Conservation (phyloP, 2,888 invertebrate genomes). For the Pachydiplax longipennis region DNA sequence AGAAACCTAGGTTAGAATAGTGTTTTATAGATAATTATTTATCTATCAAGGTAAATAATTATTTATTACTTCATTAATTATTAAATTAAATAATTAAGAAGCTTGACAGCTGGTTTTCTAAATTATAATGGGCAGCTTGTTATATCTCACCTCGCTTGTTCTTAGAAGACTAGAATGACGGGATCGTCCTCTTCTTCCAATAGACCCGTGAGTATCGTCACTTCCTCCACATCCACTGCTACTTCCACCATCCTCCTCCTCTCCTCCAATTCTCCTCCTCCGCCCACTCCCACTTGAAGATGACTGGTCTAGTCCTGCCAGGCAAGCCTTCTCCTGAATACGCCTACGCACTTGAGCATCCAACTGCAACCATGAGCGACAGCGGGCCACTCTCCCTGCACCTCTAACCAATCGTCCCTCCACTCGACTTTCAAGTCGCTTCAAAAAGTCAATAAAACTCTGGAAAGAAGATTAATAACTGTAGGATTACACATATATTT, state of each 20-base stretch:
- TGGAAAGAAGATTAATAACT: conserved; percentile 52
- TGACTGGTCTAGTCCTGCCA: conserved; percentile 58
- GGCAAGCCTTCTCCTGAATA: conserved; percentile 70
- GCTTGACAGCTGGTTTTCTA: too few relatives aligned
- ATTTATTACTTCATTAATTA: too few relatives aligned
- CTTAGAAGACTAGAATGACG: conserved; percentile 41
- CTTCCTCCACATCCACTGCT: not conserved
- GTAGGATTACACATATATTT: not conserved
- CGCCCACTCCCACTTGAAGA: conserved; percentile 53
- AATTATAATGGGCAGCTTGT: too few relatives aligned
- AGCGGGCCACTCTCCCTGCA: conserved; percentile 70
- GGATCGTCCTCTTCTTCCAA: not conserved
- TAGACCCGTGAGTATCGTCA: not conserved
- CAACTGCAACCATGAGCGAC: conserved; percentile 71
- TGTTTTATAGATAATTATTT: too few relatives aligned
- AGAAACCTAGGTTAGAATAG: too few relatives aligned
- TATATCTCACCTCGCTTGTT: not conserved
- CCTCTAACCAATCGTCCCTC: conserved; percentile 77
- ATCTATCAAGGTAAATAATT: too few relatives aligned
- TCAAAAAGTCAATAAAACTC: conserved; percentile 67
- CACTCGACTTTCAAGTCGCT: conserved; percentile 70
- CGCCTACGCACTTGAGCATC: conserved; percentile 68
- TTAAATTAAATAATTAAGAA: too few relatives aligned
- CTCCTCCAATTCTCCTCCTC: conserved; percentile 48
- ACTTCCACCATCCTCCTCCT: conserved; percentile 40